Evolutionary conservation across 2,797 vertebrate genomes (phyloP).

Genomic region (Rachycentron canadum): DNA sequence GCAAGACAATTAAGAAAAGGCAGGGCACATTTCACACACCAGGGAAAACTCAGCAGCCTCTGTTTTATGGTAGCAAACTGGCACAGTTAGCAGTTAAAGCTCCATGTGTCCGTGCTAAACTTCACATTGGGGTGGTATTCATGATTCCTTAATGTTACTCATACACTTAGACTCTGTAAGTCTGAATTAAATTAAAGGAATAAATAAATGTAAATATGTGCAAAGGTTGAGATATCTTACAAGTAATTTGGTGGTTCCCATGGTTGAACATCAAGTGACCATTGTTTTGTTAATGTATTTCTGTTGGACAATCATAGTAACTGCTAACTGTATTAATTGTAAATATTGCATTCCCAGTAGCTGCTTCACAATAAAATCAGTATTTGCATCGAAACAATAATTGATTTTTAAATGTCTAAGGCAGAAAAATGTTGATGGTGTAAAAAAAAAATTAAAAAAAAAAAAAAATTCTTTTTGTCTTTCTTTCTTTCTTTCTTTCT

Average conservation of each 20-base stretch:
- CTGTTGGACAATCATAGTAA: not conserved
- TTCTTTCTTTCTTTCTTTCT: no score
- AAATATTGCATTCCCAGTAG: no score
- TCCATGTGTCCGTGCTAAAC: not conserved
- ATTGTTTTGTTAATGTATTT: not conserved
- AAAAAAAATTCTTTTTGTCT: no score
- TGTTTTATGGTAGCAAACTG: slow-evolving; percentile 19
- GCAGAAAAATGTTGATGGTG: not conserved
- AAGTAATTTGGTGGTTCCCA: not conserved
- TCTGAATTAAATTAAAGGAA: not conserved
- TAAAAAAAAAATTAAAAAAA: no score
- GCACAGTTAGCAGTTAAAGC: slow-evolving; percentile 6
- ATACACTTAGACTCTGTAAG: not conserved
- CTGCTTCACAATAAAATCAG: not conserved
- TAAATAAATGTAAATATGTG: not conserved
- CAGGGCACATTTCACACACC: slow-evolving; percentile 23
- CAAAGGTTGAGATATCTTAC: no score
- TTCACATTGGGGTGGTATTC: not conserved
- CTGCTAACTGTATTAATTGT: no score
- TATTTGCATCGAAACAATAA: no score
- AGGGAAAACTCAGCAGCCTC: slow-evolving; percentile 12
- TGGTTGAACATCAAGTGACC: not conserved
- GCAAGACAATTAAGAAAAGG: slow-evolving; percentile 26
- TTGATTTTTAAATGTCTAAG: no score
- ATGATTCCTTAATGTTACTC: not conserved